Evolutionary conservation across 2,113 vertebrate species (phyloP).

Genomic region (Xenopus borealis): DNA sequence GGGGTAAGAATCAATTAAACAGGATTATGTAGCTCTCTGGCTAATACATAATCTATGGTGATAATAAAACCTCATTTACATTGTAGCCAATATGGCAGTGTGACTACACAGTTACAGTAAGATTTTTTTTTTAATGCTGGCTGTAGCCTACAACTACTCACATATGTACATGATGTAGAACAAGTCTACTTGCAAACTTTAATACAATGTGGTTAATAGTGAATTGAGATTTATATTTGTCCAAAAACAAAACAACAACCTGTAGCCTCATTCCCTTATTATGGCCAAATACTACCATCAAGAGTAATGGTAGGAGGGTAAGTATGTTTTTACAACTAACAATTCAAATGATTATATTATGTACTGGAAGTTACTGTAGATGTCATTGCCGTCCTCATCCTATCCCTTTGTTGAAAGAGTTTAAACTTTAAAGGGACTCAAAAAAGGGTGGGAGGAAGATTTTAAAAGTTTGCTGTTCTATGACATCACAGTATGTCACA

Average conservation of each 20-base stretch:
- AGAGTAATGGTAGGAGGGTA: neutral
- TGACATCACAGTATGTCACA: neutral
- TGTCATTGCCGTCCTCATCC: neutral
- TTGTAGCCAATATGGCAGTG: slow-evolving; percentile 8
- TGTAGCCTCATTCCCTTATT: neutral
- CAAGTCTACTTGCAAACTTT: neutral
- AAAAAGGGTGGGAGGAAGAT: neutral
- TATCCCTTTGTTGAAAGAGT: neutral
- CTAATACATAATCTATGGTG: neutral
- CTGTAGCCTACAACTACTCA: neutral
- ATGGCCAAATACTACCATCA: neutral
- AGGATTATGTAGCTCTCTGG: neutral
- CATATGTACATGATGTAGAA: neutral
- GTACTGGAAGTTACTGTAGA: neutral
- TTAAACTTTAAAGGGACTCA: neutral
- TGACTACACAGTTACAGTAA: neutral
- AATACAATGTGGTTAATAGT: neutral
- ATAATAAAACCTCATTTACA: neutral
- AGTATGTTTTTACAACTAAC: neutral
- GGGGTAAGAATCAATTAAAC: no score
- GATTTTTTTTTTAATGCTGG: neutral
- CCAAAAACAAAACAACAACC: neutral
- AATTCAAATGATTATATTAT: neutral
- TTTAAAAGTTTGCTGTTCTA: slow-evolving; percentile 25
- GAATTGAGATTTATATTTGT: neutral